phyloP scores from a whole-genome alignment of 1,140 invertebrate genomes.

The Chrysomallon squamiferum region DNA sequence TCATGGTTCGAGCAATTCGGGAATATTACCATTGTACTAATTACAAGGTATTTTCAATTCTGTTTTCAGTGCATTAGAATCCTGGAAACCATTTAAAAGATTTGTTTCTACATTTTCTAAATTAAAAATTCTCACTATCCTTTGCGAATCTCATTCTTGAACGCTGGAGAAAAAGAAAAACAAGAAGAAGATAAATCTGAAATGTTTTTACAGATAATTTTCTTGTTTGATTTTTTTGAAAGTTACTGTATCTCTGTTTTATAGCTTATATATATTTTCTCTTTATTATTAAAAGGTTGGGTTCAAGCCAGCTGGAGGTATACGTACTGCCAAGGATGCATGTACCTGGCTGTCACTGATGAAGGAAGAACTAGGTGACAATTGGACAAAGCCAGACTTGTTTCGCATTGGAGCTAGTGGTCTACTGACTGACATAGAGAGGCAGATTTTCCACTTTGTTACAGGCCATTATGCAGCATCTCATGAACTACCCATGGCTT shows the following conservation, averaged over 20 bases:
- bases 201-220: too few relatives aligned
- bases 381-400: slow-evolving; percentile 82
- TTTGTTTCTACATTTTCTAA: too few relatives aligned
- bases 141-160: too few relatives aligned
- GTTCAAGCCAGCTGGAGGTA: slow-evolving; percentile 96
- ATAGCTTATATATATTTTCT: too few relatives aligned
- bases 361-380: slow-evolving; percentile 82
- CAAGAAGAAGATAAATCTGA: too few relatives aligned
- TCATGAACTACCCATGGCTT: slow-evolving; percentile 56
- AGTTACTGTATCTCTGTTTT: too few relatives aligned
- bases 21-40: slow-evolving; percentile 79
- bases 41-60: slow-evolving; percentile 79
- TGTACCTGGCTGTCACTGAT: slow-evolving; percentile 87
- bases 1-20: slow-evolving; percentile 93
- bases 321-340: slow-evolving; percentile 85
- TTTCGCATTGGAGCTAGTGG: slow-evolving; percentile 96
- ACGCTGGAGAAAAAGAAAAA: too few relatives aligned
- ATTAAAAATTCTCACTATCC: too few relatives aligned
- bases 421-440: slow-evolving; percentile 81
- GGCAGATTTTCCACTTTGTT: slow-evolving; percentile 68
- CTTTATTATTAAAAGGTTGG: too few relatives aligned
- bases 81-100: too few relatives aligned
- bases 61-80: too few relatives aligned
- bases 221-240: too few relatives aligned
- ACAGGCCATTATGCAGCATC: slow-evolving; percentile 59